Conservation (phyloP, 2,113 vertebrate genomes). For the Rutilus rutilus region DNA sequence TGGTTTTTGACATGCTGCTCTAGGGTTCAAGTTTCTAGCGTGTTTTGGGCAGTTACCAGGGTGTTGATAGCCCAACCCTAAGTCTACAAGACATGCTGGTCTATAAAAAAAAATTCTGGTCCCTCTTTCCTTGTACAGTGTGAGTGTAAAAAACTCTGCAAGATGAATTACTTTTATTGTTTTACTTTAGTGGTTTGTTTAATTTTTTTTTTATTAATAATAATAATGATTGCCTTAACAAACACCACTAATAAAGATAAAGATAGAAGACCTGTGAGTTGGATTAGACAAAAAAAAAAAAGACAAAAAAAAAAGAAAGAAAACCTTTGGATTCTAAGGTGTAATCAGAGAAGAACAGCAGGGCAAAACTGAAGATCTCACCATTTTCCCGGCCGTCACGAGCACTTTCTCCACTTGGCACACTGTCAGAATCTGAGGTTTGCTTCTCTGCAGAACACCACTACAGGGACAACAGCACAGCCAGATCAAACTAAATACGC, state of each 20-base stretch:
- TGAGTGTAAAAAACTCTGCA: background rate
- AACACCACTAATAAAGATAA: background rate
- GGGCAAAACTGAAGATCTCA: constrained; percentile 12
- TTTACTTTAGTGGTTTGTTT: no score
- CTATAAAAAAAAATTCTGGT: no score
- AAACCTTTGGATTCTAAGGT: no score
- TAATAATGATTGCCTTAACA: background rate
- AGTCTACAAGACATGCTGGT: no score
- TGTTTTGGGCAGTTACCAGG: no score
- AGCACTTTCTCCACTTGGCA: constrained; percentile 75
- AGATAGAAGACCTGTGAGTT: background rate
- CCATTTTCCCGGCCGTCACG: constrained; percentile 68
- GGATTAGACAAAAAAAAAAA: background rate
- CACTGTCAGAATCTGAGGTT: constrained; percentile 87
- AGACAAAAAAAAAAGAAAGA: background rate
- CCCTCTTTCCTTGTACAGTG: no score
- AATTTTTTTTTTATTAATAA: background rate
- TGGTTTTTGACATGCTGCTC: background rate
- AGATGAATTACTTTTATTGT: background rate
- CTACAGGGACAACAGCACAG: constrained; percentile 65
- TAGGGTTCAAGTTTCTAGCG: no score
- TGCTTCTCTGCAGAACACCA: constrained; percentile 88
- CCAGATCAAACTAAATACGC: background rate
- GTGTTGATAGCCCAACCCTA: no score
- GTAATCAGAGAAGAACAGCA: background rate